Evolutionary conservation across 2,888 invertebrate genomes (phyloP), one percentile per base, ranked within the genome.

Genomic region (Stratiomys singularior): DNA sequence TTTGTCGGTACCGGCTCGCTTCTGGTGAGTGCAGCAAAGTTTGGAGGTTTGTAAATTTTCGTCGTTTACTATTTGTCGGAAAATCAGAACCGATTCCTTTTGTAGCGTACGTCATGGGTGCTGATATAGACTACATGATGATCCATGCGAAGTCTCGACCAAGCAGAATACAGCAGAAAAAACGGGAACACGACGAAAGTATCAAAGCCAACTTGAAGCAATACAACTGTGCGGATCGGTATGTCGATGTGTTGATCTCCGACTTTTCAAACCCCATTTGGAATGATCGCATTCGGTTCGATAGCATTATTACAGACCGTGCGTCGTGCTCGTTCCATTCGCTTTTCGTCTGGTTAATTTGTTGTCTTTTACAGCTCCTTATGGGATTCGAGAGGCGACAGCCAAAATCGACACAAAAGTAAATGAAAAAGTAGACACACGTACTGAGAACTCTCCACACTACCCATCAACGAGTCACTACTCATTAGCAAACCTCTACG

Each of bases 291-390:
- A 84, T 94, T 37, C 87, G 89, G 82, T 93, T 99, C 83, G 98
- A 99, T 88, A 94, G 96, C 44, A 96, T 99, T 79, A 92, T 99
- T 78, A 97, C 98, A 37, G 99, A 99, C 88, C 99, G 96, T 96
- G 88, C 90, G 93, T n/a, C n/a, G n/a, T n/a, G n/a, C n/a, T n/a
- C n/a, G n/a, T n/a, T 37, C 37, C 9, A 37, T 25, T 5, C 1
- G 27, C 25, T 15, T 63, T 9, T 27, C 28, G 27, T n/a, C n/a
- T n/a, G n/a, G n/a, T n/a, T n/a, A n/a, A n/a, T n/a, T n/a, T n/a
- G n/a, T n/a, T n/a, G n/a, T 56, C 13, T 27, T 1, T 44, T 81
- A 84, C 84, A 98, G 98, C 99, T 25, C 99, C 99, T 0, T 99
- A 99, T 88, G 99, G 99, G 37, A 96, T 99, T 28, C 89, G 99